phyloP scores from a whole-genome alignment of 1,140 invertebrate species.

The Eumeta japonica region DNA sequence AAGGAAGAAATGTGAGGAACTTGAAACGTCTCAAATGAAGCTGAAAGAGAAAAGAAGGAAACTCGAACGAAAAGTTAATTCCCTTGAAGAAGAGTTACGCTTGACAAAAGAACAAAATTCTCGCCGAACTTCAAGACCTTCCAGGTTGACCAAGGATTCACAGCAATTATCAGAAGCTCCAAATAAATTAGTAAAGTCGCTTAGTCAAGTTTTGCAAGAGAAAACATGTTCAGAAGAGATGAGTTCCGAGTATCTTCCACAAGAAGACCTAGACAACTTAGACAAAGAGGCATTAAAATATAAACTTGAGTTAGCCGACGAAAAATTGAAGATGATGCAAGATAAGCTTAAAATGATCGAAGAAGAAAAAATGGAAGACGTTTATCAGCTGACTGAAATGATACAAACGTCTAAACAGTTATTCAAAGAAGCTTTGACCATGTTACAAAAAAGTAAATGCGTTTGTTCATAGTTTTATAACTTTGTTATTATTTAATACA shows the following conservation, averaged over 20 bases:
- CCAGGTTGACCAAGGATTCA: too few species aligned
- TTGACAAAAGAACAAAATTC: too few species aligned
- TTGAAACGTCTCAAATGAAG: constrained; percentile 29
- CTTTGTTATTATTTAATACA: too few species aligned
- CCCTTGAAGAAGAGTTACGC: constrained; percentile 36
- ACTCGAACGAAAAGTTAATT: constrained; percentile 23
- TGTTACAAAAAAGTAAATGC: constrained; percentile 45
- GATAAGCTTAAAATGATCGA: constrained; percentile 49
- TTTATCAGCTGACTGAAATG: constrained; percentile 42
- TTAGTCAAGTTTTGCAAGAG: too few species aligned
- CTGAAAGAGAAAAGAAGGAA: constrained; percentile 34
- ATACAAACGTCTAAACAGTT: constrained; percentile 48
- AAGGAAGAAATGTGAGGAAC: constrained; percentile 38
- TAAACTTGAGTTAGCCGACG: constrained; percentile 41
- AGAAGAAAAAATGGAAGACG: constrained; percentile 49
- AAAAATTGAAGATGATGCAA: constrained; percentile 49
- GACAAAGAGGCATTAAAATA: constrained; percentile 45
- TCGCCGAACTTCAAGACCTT: too few species aligned
- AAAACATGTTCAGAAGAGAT: too few species aligned
- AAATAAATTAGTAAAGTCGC: too few species aligned
- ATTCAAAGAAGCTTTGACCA: constrained; percentile 41
- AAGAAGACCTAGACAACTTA: constrained; percentile 23
- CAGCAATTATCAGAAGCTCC: too few species aligned
- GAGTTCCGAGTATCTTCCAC: too few species aligned
- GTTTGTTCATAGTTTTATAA: too few species aligned